Evolutionary conservation across 2,797 vertebrate genomes (phyloP).

Genomic region (Eidolon dupreanum): DNA sequence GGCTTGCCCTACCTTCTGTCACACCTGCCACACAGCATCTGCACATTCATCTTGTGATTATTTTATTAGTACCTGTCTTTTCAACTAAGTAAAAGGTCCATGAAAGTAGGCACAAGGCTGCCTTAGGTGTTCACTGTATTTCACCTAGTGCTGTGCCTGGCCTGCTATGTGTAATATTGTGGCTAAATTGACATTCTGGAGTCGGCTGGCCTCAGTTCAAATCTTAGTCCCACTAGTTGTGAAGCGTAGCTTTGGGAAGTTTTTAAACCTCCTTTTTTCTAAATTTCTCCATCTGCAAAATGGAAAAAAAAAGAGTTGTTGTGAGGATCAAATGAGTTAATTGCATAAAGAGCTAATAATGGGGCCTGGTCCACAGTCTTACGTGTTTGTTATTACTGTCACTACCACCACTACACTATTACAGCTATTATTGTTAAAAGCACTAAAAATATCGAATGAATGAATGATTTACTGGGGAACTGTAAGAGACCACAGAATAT

Average conservation of each 20-base stretch:
- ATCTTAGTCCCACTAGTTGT: not conserved
- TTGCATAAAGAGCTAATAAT: not conserved
- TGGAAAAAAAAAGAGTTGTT: not conserved
- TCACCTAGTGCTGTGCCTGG: not conserved
- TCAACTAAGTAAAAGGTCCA: not conserved
- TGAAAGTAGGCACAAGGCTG: not conserved
- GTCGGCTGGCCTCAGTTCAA: not conserved
- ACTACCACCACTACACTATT: too few species aligned
- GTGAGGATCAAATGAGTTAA: not conserved
- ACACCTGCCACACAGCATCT: not conserved
- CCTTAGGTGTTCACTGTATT: not conserved
- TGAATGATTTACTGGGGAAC: not conserved
- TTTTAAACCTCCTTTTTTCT: not conserved
- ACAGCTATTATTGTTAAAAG: not conserved
- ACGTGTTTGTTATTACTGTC: not conserved
- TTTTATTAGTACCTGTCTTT: not conserved
- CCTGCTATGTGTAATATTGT: not conserved
- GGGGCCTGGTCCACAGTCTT: too few species aligned
- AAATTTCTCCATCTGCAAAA: not conserved
- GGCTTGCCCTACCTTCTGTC: not conserved
- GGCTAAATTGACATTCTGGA: not conserved
- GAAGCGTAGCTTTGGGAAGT: not conserved
- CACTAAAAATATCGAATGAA: not conserved
- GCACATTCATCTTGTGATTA: not conserved
- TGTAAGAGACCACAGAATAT: not conserved